Evolutionary conservation across 2,888 invertebrate species (phyloP), one percentile per base, ranked within the genome.

Genomic region (Acanthosepion lycidas): DNA sequence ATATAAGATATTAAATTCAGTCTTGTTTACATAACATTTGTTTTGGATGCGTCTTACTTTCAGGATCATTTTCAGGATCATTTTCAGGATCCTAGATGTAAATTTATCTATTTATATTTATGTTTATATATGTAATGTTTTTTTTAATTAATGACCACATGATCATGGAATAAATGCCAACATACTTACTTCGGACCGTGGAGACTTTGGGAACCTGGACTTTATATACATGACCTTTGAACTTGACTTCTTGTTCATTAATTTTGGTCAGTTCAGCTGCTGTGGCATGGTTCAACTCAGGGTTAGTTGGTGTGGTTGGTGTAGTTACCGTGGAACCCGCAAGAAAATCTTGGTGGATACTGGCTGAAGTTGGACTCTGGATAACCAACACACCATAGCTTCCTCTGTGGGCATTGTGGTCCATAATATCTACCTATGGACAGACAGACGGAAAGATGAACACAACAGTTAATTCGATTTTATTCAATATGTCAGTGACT

Each of bases 381-480:
- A 95, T 95, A 33, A 95, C 95, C 91, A 95, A 78, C 6, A 95
- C 95, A 28, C 95, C 95, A 92, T 95, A 95, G 15, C 92, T 94
- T 23, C 94, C 94, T 33, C 94, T 91, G 8, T 91, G 53, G 48
- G 93, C 78, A n/a, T 91, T 92, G 49, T 64, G 91, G 53, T 95
- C 95, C 55, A 93, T 91, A 92, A 95, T 95, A 92, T 95, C 95
- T 3, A 95, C 94, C 95, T 95, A 33, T 64, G 33, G 28, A 94
- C 49, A 48, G 91, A 48, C 49, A 78, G 91, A 51, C 48, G 20
- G 42, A 91, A 94, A 49, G 42, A 94, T 33, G 26, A 42, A 94
- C 49, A 51, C n/a, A 78, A 33, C 12, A 78, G n/a, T 78, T 78
- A 78, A 5, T 18, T 78, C 78, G n/a, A 78, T 78, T 15, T n/a